These are phyloP conservation scores for Sicus ferrugineus DNA, from an alignment of 2,888 invertebrate species.

Conservation along the genomic window DNA sequence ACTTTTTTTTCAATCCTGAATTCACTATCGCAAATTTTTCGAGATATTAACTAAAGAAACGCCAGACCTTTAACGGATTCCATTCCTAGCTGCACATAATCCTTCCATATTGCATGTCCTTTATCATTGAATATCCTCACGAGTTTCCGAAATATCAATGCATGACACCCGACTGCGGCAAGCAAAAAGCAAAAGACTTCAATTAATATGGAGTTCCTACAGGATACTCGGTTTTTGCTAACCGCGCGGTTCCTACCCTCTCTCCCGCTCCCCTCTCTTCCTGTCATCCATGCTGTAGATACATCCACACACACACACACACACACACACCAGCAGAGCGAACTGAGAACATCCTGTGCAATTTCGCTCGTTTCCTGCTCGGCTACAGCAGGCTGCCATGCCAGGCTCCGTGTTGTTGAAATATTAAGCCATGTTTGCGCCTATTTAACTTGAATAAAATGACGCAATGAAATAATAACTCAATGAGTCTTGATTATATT, in stretches of 20 bases:
- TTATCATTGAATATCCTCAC: conserved; percentile 22
- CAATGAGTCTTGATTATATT: conserved; percentile 31
- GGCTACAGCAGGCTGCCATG: neutral
- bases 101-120: neutral
- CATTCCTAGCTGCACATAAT: no score
- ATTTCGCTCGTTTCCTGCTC: conserved; percentile 25
- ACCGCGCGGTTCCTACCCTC: neutral
- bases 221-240: neutral
- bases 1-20: no score
- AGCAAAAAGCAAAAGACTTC: conserved; percentile 25
- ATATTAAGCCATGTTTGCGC: conserved; percentile 25
- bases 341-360: conserved; percentile 9
- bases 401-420: conserved; percentile 23
- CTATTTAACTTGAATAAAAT: conserved; percentile 29
- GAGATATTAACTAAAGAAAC: no score
- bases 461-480: conserved; percentile 28
- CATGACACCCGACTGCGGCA: conserved; percentile 1
- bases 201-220: conserved; percentile 25
- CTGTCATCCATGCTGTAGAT: neutral
- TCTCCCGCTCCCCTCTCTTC: neutral
- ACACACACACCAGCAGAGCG: neutral
- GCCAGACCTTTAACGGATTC: no score
- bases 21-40: no score
- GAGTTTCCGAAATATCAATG: conserved; percentile 13
- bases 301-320: no score